phyloP scores from a whole-genome alignment of 2,888 invertebrate species.

The Gymnocheta viridis region DNA sequence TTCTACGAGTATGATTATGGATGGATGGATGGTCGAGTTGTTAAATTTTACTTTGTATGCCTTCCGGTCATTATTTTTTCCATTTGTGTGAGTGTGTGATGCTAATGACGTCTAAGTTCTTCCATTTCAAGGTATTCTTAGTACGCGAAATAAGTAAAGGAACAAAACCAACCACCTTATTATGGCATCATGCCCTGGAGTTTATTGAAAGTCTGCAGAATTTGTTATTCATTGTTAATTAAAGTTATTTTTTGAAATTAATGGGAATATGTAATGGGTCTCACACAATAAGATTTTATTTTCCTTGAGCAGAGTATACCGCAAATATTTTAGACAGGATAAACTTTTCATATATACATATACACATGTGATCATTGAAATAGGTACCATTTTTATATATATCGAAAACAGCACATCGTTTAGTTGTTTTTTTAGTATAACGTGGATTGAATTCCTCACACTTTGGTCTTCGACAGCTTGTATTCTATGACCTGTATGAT shows the following conservation, averaged over 20 bases:
- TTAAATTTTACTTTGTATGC: conserved; percentile 64
- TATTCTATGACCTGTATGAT: too few species aligned
- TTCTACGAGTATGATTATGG: conserved; percentile 14
- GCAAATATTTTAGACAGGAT: too few species aligned
- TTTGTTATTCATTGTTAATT: conserved; percentile 22
- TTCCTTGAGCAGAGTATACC: background rate
- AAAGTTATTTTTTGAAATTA: conserved; percentile 28
- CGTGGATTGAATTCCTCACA: too few species aligned
- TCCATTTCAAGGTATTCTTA: conserved; percentile 18
- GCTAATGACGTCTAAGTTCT: conserved; percentile 17
- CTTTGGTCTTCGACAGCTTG: too few species aligned
- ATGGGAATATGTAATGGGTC: background rate
- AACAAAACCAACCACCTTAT: conserved; percentile 13
- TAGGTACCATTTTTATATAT: too few species aligned
- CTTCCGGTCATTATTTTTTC: conserved; percentile 61
- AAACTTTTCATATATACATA: too few species aligned
- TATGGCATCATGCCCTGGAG: background rate
- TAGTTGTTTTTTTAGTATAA: too few species aligned
- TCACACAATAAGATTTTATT: background rate
- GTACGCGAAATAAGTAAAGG: background rate
- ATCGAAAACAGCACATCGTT: too few species aligned
- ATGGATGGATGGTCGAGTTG: conserved; percentile 17
- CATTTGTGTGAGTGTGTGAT: conserved; percentile 8
- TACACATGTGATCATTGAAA: too few species aligned
- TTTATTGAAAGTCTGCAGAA: background rate